phyloP scores from a whole-genome alignment of 2,113 vertebrate species.

The Orthonyx spaldingii region DNA sequence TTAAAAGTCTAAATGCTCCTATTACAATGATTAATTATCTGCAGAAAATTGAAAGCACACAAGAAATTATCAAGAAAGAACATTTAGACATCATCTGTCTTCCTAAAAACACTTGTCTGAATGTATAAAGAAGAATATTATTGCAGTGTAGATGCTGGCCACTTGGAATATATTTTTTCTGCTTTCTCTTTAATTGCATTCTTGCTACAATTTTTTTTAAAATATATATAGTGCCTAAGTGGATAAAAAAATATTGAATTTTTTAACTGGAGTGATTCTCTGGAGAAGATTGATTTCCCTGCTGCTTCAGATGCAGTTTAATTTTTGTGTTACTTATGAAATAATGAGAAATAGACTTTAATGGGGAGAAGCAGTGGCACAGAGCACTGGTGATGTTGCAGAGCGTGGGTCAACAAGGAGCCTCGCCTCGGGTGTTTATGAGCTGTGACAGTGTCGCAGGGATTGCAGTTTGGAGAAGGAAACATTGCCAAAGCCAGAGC shows the following conservation, averaged over 20 bases:
- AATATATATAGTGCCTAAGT: not conserved
- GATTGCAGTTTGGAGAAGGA: not conserved
- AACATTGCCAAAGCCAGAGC: not conserved
- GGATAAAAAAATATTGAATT: not conserved
- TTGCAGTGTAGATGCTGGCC: not conserved
- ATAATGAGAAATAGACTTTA: not conserved
- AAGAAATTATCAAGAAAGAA: conserved; percentile 45
- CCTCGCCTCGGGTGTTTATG: not conserved
- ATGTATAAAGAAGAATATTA: conserved; percentile 14
- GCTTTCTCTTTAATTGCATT: not conserved
- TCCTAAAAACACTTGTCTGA: conserved; percentile 32
- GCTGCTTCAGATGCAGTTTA: not conserved
- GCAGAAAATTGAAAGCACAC: conserved; percentile 40
- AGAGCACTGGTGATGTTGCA: not conserved
- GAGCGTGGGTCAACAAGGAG: not conserved
- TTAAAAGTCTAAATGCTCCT: conserved; percentile 44
- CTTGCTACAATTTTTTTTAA: not conserved
- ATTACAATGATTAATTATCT: conserved; percentile 52
- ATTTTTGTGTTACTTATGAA: conserved; percentile 25
- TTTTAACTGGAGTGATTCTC: not conserved
- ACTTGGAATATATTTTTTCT: conserved; percentile 2
- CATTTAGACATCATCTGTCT: conserved; percentile 42
- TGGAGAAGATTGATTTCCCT: not conserved
- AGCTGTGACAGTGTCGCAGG: not conserved
- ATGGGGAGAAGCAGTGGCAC: not conserved